Conservation (phyloP, 2,113 vertebrate species). For the Ancistrus triradiatus region DNA sequence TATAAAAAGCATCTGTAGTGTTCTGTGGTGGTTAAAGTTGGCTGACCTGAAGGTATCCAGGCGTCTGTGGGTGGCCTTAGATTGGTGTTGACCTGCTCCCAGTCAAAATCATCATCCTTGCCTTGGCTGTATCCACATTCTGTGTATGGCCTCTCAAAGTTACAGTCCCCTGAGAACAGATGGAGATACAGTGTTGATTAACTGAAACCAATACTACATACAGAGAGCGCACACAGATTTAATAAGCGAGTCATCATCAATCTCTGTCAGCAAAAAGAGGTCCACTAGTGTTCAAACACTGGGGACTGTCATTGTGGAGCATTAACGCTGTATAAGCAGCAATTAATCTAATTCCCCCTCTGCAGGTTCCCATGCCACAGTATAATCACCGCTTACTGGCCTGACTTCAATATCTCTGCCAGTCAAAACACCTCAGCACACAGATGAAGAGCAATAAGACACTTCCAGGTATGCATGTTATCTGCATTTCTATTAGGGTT, state of each 20-base stretch:
- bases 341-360: slow-evolving; percentile 40
- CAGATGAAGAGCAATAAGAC: slow-evolving; percentile 3
- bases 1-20: neutral
- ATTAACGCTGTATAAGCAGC: slow-evolving; percentile 41
- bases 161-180: slow-evolving; percentile 73
- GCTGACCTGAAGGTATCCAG: slow-evolving; percentile 85
- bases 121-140: slow-evolving; percentile 83
- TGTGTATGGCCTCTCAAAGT: slow-evolving; percentile 74
- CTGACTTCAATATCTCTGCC: slow-evolving; percentile 28
- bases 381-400: slow-evolving; percentile 35
- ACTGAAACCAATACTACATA: slow-evolving; percentile 3
- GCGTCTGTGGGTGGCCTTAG: slow-evolving; percentile 63
- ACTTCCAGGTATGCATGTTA: slow-evolving; percentile 1
- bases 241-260: slow-evolving; percentile 26
- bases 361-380: slow-evolving; percentile 25
- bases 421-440: slow-evolving; percentile 7
- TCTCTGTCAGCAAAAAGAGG: slow-evolving; percentile 32
- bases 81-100: slow-evolving; percentile 82
- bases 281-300: slow-evolving; percentile 29
- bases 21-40: neutral
- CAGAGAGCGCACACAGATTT: neutral
- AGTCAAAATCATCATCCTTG: slow-evolving; percentile 86
- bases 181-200: neutral
- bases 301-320: slow-evolving; percentile 28
- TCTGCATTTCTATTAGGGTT: neutral